A percentile compares a stretch with the other conserved stretches of the same genome.
Evolutionary conservation across 2,113 vertebrate genomes (phyloP).

Genomic region (Neolamprologus ventralis): DNA sequence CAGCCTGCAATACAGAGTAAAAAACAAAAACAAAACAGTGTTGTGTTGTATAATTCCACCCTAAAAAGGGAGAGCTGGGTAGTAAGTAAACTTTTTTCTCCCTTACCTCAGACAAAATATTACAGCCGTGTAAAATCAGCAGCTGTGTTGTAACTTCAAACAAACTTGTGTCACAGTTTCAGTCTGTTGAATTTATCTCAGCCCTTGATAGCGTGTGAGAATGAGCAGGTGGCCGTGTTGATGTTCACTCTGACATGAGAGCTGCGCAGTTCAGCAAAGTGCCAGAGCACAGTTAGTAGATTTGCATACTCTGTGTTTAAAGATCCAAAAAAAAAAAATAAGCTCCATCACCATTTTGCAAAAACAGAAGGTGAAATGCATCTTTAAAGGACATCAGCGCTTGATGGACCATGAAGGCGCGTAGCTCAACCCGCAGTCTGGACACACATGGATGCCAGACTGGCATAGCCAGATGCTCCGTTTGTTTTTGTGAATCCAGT

Average conservation of each 20-base stretch:
- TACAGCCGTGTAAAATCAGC: not conserved
- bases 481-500: not conserved
- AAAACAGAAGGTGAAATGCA: not conserved
- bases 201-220: not conserved
- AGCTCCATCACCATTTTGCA: not conserved
- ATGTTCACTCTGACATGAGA: not conserved
- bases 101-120: not conserved
- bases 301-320: not conserved
- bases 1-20: not conserved
- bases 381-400: not conserved
- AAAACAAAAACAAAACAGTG: not conserved
- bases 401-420: not conserved
- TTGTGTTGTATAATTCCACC: not conserved
- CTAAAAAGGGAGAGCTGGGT: not conserved
- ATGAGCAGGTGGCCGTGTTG: not conserved
- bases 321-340: not conserved
- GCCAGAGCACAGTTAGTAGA: not conserved
- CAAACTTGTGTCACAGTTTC: not conserved
- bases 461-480: not conserved
- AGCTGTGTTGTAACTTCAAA: not conserved
- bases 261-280: not conserved
- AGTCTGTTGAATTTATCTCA: not conserved
- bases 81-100: not conserved
- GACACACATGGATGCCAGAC: not conserved
- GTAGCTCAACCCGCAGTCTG: not conserved